Evolutionary conservation across 2,113 vertebrate species (phyloP).

Genomic region (Petrocephalus zakoni): DNA sequence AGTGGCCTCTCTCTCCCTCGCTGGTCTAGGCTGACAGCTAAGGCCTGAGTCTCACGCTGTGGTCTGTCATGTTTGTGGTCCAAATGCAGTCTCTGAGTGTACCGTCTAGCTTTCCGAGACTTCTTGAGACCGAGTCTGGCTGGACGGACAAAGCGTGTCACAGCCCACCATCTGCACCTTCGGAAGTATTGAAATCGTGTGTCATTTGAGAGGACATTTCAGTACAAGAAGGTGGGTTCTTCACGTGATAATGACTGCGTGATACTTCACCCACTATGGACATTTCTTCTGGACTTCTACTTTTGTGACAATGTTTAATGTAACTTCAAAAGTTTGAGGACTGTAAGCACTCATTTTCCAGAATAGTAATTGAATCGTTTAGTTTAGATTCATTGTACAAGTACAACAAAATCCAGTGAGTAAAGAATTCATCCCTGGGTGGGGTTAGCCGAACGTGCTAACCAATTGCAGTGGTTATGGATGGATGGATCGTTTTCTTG

Average conservation of each 20-base stretch:
- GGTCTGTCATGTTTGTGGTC: not conserved
- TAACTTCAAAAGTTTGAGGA: not conserved
- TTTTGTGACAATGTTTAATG: not conserved
- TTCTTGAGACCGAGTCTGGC: not conserved
- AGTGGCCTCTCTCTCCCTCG: not conserved
- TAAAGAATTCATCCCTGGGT: no score
- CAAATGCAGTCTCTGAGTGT: not conserved
- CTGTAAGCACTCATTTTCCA: not conserved
- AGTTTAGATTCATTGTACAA: not conserved
- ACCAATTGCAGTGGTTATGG: not conserved
- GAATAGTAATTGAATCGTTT: not conserved
- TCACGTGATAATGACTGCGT: not conserved
- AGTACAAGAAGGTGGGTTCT: not conserved
- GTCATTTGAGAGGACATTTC: not conserved
- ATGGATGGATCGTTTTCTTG: not conserved
- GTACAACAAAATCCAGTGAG: no score
- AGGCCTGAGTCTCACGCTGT: not conserved
- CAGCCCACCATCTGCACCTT: not conserved
- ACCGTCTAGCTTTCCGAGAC: not conserved
- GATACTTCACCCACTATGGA: not conserved
- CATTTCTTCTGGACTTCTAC: not conserved
- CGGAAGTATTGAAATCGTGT: not conserved
- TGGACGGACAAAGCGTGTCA: not conserved
- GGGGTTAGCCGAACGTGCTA: no score
- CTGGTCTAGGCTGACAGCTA: slow-evolving; percentile 4